Evolutionary conservation across 2,888 invertebrate genomes (phyloP), one percentile per base, ranked within the genome.

Genomic region (Mythimna vitellina): DNA sequence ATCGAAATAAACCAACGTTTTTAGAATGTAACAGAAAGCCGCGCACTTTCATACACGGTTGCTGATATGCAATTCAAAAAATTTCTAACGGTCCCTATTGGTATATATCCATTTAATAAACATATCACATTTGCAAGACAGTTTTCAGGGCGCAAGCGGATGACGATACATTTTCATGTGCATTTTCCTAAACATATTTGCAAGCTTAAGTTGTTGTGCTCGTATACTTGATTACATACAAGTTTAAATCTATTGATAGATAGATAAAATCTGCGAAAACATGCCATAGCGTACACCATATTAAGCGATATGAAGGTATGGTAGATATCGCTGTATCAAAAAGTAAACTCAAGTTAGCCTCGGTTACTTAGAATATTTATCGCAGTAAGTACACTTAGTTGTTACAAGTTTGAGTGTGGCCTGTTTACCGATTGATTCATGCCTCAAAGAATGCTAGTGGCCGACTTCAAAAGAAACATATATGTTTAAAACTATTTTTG

Each of bases 271-370:
- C 85, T 61, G 86, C 81, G 83, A 86, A 86, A 83, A 85, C 78
- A 85, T 71, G 72, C 63, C 76, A 81, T 86, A 78, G 49, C 76
- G 77, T 73, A 76, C 76, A 81, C 83, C 76, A 85, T 84, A 76
- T 64, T 73, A 70, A 73, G 78, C 73, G 86, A 83, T 86, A 86
- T 49, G 83, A 67, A 78, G 74, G 73, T 76, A 80, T 86, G 73
- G 72, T 73, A 83, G 85, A 86, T 86, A 86, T 76, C 65, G 78
- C 62, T 87, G 70, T 93, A 93, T 94, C 94, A 93, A 89, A 92
- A 93, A 92, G 93, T 87, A 94, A 94, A 94, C 93, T 89, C 66
- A 87, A 91, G 86, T 87, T 85, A 89, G 87, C 88, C 89, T 87
- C 89, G 86, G 86, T 91, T 92, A 91, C 91, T 93, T 91, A 90